phyloP scores from a whole-genome alignment of 2,888 invertebrate species.

The Chloromyia formosa region DNA sequence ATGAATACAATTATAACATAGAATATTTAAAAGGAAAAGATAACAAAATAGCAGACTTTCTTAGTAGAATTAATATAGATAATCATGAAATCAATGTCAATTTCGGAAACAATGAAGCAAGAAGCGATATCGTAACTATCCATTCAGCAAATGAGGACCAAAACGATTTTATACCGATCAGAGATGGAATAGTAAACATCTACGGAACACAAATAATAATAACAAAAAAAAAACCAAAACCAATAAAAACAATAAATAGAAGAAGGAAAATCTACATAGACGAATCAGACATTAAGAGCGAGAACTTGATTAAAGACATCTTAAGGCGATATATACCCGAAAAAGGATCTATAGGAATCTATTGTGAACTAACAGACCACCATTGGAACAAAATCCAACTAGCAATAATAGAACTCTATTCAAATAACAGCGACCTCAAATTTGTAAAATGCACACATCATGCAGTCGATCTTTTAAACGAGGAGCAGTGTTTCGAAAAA shows the following conservation, averaged over 20 bases:
- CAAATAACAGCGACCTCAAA: constrained; percentile 40
- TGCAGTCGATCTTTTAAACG: constrained; percentile 5
- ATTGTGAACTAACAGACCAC: background rate
- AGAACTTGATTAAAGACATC: background rate
- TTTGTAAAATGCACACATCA: constrained; percentile 35
- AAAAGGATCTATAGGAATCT: constrained; percentile 23
- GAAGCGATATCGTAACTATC: background rate
- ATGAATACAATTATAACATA: no score
- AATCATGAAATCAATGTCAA: constrained; percentile 10
- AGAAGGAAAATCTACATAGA: no score
- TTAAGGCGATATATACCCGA: constrained; percentile 9
- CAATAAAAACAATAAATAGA: no score
- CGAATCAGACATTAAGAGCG: background rate
- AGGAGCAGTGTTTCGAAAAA: constrained; percentile 7
- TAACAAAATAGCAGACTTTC: no score
- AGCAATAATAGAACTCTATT: background rate
- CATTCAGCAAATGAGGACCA: constrained; percentile 14
- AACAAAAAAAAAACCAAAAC: no score
- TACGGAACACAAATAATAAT: constrained; percentile 37
- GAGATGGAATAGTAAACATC: constrained; percentile 6
- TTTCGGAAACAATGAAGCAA: background rate
- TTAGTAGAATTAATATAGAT: background rate
- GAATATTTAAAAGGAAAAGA: no score
- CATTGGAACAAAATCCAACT: constrained; percentile 9
- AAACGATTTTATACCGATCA: constrained; percentile 8